These are phyloP conservation scores for Mastomys coucha DNA, from an alignment of 2,113 vertebrate species.

Conservation along the genomic window DNA sequence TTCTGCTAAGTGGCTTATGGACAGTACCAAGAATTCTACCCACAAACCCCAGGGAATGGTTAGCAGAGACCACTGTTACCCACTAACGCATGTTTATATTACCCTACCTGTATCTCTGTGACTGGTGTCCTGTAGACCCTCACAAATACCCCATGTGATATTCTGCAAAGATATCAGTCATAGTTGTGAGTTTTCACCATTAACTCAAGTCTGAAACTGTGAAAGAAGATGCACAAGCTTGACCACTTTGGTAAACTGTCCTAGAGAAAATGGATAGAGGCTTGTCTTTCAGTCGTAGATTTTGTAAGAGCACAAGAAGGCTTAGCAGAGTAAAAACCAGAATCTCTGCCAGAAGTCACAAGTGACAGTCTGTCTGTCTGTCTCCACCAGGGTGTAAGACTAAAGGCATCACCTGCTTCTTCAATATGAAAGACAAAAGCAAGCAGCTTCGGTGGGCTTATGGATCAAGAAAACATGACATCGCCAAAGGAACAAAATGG, in stretches of 20 bases:
- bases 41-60: not conserved
- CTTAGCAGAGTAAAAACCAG: not conserved
- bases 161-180: not conserved
- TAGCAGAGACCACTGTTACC: not conserved
- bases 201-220: not conserved
- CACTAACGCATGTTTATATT: not conserved
- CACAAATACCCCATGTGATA: no score
- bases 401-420: not conserved
- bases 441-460: not conserved
- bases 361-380: not conserved
- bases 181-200: not conserved
- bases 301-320: not conserved
- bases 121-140: accelerated
- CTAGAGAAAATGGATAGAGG: not conserved
- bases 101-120: no score
- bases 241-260: not conserved
- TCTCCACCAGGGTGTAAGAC: not conserved
- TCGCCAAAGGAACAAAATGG: not conserved
- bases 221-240: not conserved
- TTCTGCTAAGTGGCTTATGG: not conserved
- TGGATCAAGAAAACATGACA: not conserved
- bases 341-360: no score
- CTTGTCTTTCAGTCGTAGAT: not conserved
- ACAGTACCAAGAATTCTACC: not conserved
- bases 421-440: not conserved